phyloP scores from a whole-genome alignment of 2,888 invertebrate species.

The Phortica magna region DNA sequence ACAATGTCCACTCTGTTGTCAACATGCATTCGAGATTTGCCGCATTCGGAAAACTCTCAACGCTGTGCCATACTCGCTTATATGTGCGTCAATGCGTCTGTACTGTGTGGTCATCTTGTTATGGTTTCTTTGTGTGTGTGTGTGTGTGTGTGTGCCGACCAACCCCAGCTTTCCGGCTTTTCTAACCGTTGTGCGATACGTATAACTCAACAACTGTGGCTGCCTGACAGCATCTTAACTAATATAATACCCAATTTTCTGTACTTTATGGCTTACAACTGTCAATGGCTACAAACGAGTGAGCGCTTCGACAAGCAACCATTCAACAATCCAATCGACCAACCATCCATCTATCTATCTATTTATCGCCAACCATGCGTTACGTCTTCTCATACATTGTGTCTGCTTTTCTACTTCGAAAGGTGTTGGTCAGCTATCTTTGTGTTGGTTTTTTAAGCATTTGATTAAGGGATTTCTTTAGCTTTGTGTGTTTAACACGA shows the following conservation, averaged over 20 bases:
- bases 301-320: background rate
- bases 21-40: too few species aligned
- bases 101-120: slow-evolving; percentile 26
- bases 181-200: background rate
- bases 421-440: slow-evolving; percentile 55
- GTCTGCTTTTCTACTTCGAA: slow-evolving; percentile 16
- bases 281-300: slow-evolving; percentile 58
- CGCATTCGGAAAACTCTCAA: too few species aligned
- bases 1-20: slow-evolving; percentile 3
- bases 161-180: too few species aligned
- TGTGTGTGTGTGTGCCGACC: too few species aligned
- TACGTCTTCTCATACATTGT: slow-evolving; percentile 12
- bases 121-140: too few species aligned
- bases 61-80: too few species aligned
- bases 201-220: background rate
- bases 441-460: slow-evolving; percentile 54
- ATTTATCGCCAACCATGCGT: slow-evolving; percentile 14
- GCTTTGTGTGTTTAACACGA: slow-evolving; percentile 34
- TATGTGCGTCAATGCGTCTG: slow-evolving; percentile 2
- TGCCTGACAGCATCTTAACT: slow-evolving; percentile 73
- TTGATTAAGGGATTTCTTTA: slow-evolving; percentile 55
- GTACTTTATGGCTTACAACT: slow-evolving; percentile 75
- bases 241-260: slow-evolving; percentile 74
- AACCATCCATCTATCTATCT: slow-evolving; percentile 59
- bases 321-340: slow-evolving; percentile 27